Base-by-base conservation (phyloP, 1,140 invertebrate genomes). In the Eumeta japonica region DNA sequence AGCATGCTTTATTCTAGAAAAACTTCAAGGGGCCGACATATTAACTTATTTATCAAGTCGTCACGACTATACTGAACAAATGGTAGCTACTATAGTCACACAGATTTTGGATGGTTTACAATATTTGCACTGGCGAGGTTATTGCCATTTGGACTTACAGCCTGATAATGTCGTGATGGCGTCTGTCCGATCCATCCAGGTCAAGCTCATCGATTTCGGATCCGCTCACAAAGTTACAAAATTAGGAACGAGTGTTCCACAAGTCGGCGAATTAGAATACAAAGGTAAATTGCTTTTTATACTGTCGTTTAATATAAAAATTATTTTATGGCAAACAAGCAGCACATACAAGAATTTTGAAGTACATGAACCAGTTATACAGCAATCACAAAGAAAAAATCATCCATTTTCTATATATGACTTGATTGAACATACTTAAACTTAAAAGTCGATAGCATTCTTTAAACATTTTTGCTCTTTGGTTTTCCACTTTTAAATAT, bases 121-220 rank as follows among this genome's bases (percentile, higher is more conserved):
- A 58, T 97, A 96, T 60, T 73, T 98, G 4, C 94, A 98, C 60
- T 94, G 93, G 87, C 79, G 90, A 57, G 92, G 90, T 1, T 86
- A 91, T 45, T 90, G 89, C 43, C 92, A 97, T 70, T 72, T 98
- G 15, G 91, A 98, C 63, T 75, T 99, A 11, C 92, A 98, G 63
- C 96, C 96, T 0, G 92, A 95, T 52, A 98, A 97, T 63, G 81
- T 98, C n/a, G 90, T 98, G 0, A 94, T 98, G 87, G 85, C 87
- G 1, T 89, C 89, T 0, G 83, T 93, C 3, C 80, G 89, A 46
- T 86, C 87, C 13, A 81, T 93, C 3, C 87, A 90, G 60, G 81
- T 98, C 1, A 98, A 98, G 75, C 70, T 99, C 10, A 83, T 92
- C 1, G 95, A 98, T 62, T 90, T 98, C 57, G 92, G 90, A 0